Evolutionary conservation across 2,888 invertebrate genomes (phyloP).

Genomic region (Synanthedon tipuliformis): DNA sequence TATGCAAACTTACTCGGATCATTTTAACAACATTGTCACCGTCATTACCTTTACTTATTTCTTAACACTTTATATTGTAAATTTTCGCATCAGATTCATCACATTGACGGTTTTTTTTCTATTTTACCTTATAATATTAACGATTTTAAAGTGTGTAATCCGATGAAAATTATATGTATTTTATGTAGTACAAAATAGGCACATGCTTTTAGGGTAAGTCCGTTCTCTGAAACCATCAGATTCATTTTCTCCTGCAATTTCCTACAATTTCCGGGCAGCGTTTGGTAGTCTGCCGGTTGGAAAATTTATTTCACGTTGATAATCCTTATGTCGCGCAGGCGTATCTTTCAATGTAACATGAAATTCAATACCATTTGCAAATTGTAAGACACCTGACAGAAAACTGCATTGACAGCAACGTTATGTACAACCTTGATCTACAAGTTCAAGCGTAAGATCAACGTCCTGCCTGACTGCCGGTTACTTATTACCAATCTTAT

Average conservation of each 20-base stretch:
- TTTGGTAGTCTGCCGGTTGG: conserved; percentile 51
- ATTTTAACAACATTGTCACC: no score
- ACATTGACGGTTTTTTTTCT: no score
- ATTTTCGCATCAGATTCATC: no score
- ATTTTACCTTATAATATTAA: no score
- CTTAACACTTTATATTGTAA: no score
- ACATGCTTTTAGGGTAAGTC: conserved; percentile 11
- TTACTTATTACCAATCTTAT: no score
- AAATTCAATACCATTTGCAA: neutral
- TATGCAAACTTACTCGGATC: no score
- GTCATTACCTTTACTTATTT: no score
- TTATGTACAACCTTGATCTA: conserved; percentile 9
- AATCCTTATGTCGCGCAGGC: conserved; percentile 15
- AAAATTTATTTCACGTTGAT: conserved; percentile 52
- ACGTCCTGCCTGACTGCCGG: conserved; percentile 37
- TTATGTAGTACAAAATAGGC: neutral
- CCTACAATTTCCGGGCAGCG: conserved; percentile 68
- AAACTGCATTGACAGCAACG: neutral
- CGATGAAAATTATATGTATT: no score
- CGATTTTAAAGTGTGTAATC: no score
- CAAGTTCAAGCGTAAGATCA: conserved; percentile 60
- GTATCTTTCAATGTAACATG: neutral
- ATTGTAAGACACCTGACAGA: no score
- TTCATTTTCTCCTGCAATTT: conserved; percentile 70
- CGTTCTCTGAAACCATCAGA: conserved; percentile 56